Evolutionary conservation across 2,888 invertebrate species (phyloP).

Genomic region (Spicauda simplicius): DNA sequence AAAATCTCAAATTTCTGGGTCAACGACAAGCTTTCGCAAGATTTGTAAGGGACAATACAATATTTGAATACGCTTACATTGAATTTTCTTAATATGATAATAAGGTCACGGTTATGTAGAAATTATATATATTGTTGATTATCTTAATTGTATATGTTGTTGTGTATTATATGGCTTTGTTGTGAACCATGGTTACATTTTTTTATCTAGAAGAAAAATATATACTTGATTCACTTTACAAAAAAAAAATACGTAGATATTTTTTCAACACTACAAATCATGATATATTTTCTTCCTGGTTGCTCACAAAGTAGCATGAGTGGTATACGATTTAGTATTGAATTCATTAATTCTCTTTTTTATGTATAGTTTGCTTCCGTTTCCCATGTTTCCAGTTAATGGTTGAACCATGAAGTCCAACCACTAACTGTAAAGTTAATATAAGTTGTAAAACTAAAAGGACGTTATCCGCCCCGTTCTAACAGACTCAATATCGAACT

Average conservation of each 20-base stretch:
- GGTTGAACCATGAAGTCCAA: not conserved
- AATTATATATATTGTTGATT: not conserved
- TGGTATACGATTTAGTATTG: too few species aligned
- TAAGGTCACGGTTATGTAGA: not conserved
- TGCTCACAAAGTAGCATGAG: too few species aligned
- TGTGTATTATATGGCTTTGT: too few species aligned
- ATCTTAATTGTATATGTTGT: too few species aligned
- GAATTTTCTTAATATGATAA: conserved; percentile 28
- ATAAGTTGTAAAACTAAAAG: conserved; percentile 3
- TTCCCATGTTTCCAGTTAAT: not conserved
- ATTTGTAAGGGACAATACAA: conserved; percentile 27
- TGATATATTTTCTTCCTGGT: too few species aligned
- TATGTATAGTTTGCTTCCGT: too few species aligned
- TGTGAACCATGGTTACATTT: too few species aligned
- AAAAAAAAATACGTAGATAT: too few species aligned
- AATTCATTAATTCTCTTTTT: too few species aligned
- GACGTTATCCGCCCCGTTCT: conserved; percentile 7
- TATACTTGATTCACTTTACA: too few species aligned
- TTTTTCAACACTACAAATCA: too few species aligned
- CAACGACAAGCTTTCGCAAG: conserved; percentile 30
- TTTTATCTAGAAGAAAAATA: too few species aligned
- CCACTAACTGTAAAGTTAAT: conserved; percentile 1
- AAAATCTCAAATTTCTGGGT: conserved; percentile 37
- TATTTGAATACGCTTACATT: conserved; percentile 12
- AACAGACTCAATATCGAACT: conserved; percentile 65